phyloP scores from a whole-genome alignment of 2,797 vertebrate species.

The Pelobates cultripes region DNA sequence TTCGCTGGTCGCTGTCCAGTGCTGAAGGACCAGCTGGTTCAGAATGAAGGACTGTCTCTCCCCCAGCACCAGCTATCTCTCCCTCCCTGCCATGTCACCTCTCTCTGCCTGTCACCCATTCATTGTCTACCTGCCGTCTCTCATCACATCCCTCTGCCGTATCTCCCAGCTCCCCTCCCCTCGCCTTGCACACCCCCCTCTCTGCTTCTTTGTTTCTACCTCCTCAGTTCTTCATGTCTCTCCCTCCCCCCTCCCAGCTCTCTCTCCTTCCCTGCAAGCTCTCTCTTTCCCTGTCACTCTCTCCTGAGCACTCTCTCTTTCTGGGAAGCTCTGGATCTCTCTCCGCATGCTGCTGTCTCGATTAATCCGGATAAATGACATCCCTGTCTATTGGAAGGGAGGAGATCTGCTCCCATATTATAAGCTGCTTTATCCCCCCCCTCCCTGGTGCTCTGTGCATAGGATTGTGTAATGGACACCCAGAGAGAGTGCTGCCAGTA shows the following conservation, averaged over 20 bases:
- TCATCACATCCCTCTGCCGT: conserved; percentile 22
- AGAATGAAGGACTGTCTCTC: conserved; percentile 10
- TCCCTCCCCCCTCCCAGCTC: conserved; percentile 8
- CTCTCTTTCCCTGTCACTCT: conserved; percentile 40
- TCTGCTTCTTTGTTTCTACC: conserved; percentile 48
- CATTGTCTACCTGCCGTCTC: conserved; percentile 20
- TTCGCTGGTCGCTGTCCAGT: conserved; percentile 41
- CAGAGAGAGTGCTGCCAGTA: no score
- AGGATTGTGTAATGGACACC: conserved; percentile 27
- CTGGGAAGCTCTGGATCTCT: conserved; percentile 50
- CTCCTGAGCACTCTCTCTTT: conserved; percentile 26
- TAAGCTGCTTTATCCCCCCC: conserved; percentile 32
- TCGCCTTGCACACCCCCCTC: conserved; percentile 14
- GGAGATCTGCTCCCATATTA: conserved; percentile 49
- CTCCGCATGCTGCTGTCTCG: conserved; percentile 31
- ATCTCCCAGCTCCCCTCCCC: conserved; percentile 27
- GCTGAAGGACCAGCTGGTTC: conserved; percentile 43
- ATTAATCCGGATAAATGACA: conserved; percentile 65
- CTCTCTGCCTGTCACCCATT: conserved; percentile 11
- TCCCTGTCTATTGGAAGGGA: conserved; percentile 60
- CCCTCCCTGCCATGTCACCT: conserved; percentile 35
- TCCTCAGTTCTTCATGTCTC: conserved; percentile 2
- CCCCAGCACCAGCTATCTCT: conserved; percentile 8
- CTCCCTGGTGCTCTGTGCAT: conserved; percentile 16
- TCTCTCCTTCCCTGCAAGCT: background rate